phyloP scores from a whole-genome alignment of 2,797 vertebrate genomes.

The Ctenopoma multispine region DNA sequence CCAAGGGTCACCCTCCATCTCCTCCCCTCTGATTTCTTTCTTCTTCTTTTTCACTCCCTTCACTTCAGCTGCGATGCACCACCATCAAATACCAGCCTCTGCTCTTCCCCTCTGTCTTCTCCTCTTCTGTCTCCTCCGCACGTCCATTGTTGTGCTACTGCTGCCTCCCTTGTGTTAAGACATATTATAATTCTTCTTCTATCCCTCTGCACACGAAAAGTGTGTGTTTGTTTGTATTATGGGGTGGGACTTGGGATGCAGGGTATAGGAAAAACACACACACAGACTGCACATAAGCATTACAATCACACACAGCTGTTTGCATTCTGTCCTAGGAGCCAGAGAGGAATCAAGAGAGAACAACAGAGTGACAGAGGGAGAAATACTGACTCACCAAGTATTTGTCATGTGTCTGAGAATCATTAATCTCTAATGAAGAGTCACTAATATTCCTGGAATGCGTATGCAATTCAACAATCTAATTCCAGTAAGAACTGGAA shows the following conservation, averaged over 20 bases:
- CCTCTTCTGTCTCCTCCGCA: slow-evolving; percentile 9
- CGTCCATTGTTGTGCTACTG: slow-evolving; percentile 5
- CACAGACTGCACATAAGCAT: slow-evolving; percentile 39
- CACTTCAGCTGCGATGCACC: slow-evolving; percentile 19
- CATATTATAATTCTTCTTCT: slow-evolving; percentile 15
- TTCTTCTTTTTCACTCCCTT: slow-evolving; percentile 19
- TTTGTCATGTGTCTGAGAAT: slow-evolving; percentile 16
- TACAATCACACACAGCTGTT: slow-evolving; percentile 58
- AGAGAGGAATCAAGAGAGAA: slow-evolving; percentile 27
- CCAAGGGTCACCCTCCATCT: slow-evolving; percentile 38
- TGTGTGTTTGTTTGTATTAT: slow-evolving; percentile 19
- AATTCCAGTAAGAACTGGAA: background rate
- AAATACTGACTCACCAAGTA: slow-evolving; percentile 17
- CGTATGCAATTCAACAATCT: background rate
- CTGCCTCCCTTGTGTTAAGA: slow-evolving; percentile 10
- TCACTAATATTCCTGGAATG: slow-evolving; percentile 4
- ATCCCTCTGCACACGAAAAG: background rate
- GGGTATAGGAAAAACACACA: background rate
- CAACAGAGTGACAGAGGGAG: slow-evolving; percentile 1
- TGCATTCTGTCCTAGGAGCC: slow-evolving; percentile 43
- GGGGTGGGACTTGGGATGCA: background rate
- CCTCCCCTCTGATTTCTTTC: slow-evolving; percentile 37
- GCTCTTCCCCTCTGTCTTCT: background rate
- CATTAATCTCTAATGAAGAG: slow-evolving; percentile 18
- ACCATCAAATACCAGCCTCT: slow-evolving; percentile 28